Percentiles rank a stretch among this genome's conserved stretches.
Conservation (phyloP, 2,888 invertebrate species). For the Cephus pulcher region DNA sequence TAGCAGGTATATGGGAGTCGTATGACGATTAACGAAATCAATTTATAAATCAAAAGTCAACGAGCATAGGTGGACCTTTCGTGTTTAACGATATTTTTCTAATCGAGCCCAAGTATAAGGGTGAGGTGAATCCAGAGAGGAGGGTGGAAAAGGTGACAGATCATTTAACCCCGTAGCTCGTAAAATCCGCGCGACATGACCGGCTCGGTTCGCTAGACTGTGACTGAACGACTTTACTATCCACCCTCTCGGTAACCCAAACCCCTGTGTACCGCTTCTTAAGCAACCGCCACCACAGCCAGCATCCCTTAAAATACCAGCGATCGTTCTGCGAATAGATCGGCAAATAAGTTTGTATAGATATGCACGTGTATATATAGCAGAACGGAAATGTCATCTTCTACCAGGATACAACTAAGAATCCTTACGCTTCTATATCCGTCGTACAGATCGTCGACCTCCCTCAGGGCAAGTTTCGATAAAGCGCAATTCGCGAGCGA, state of each 20-base stretch:
- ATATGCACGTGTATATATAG: too few species aligned
- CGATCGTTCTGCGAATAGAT: not conserved
- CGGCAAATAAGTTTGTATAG: not conserved
- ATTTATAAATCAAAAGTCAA: not conserved
- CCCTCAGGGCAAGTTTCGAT: not conserved
- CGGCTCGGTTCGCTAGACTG: slow-evolving; percentile 48
- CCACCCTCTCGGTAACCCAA: slow-evolving; percentile 4
- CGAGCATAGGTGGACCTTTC: not conserved
- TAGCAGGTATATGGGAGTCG: not conserved
- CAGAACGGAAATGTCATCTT: not conserved
- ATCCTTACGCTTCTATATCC: not conserved
- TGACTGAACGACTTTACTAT: slow-evolving; percentile 37
- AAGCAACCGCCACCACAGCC: not conserved
- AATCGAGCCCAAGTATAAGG: slow-evolving; percentile 5
- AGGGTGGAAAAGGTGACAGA: slow-evolving; percentile 52
- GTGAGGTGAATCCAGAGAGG: slow-evolving; percentile 6
- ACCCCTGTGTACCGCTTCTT: not conserved
- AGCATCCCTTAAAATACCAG: not conserved
- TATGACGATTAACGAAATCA: not conserved
- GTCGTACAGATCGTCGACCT: not conserved
- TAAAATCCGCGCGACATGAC: slow-evolving; percentile 41
- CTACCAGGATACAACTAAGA: not conserved
- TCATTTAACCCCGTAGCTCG: slow-evolving; percentile 56
- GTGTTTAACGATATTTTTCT: slow-evolving; percentile 18
- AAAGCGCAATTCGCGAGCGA: not conserved